Percentiles rank a stretch among this genome's conserved stretches.
phyloP scores from a whole-genome alignment of 1,140 invertebrate species.

The Coenobita brevimanus region DNA sequence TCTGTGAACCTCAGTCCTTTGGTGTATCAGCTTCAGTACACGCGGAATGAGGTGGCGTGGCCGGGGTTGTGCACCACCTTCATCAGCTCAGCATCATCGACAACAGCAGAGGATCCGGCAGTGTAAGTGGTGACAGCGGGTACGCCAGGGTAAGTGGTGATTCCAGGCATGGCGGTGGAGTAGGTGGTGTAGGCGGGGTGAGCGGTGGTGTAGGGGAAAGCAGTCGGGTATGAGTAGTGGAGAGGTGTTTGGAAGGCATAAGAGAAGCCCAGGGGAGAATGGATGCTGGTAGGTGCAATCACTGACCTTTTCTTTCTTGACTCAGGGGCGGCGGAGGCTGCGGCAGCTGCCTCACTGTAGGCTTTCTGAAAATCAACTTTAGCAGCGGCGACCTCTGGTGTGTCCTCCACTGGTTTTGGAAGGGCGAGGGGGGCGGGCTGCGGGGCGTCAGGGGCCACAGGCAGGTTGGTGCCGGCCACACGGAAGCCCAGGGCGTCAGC shows the following conservation, averaged over 20 bases:
- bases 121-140: not conserved
- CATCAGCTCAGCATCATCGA: constrained; percentile 7
- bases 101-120: constrained; percentile 5
- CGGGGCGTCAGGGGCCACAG: constrained; percentile 40
- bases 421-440: not conserved
- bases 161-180: not conserved
- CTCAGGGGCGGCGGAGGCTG: constrained; percentile 25
- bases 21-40: constrained; percentile 14
- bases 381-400: constrained; percentile 46
- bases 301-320: constrained; percentile 31
- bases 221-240: constrained; percentile 3
- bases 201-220: not conserved
- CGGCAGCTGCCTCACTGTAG: constrained; percentile 21
- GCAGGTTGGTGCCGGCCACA: constrained; percentile 51
- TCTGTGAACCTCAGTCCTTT: too few relatives aligned
- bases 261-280: constrained; percentile 13
- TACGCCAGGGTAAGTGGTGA: not conserved
- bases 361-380: constrained; percentile 3
- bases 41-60: constrained; percentile 55
- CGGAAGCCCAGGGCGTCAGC: constrained; percentile 55
- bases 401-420: constrained; percentile 49
- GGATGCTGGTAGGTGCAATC: not conserved
- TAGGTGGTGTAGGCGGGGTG: not conserved
- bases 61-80: constrained; percentile 51
- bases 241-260: constrained; percentile 20